phyloP scores from a whole-genome alignment of 2,888 invertebrate genomes.

The Blera fallax region DNA sequence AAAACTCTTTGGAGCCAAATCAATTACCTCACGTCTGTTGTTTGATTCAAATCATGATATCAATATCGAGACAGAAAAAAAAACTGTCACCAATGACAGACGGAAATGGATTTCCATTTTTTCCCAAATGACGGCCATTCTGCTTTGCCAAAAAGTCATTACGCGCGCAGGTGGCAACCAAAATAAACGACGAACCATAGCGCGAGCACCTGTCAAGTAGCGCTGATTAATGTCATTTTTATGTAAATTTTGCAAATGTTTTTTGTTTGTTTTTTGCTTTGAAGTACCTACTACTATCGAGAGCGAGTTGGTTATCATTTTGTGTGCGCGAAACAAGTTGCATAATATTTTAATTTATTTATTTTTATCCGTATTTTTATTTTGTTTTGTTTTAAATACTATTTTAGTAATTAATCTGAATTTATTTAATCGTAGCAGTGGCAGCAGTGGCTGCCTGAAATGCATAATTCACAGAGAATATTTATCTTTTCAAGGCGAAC shows the following conservation, averaged over 20 bases:
- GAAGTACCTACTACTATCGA: constrained; percentile 28
- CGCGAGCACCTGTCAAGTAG: constrained; percentile 54
- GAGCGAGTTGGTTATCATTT: constrained; percentile 29
- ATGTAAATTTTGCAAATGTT: constrained; percentile 57
- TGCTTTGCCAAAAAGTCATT: constrained; percentile 35
- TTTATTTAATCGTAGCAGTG: constrained; percentile 39
- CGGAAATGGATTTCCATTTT: constrained; percentile 33
- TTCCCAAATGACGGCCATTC: constrained; percentile 19
- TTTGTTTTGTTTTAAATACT: not conserved
- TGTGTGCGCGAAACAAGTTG: constrained; percentile 24
- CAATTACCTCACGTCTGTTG: constrained; percentile 79
- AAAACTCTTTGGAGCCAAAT: constrained; percentile 77
- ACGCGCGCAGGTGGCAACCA: constrained; percentile 34
- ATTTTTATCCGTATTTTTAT: not conserved
- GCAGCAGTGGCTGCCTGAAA: constrained; percentile 11
- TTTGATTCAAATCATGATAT: constrained; percentile 68
- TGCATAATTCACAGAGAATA: constrained; percentile 54
- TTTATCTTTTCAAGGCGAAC: constrained; percentile 27
- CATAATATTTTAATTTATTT: constrained; percentile 16
- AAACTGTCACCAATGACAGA: constrained; percentile 55
- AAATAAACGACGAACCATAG: constrained; percentile 11
- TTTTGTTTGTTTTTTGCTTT: not conserved
- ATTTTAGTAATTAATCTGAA: constrained; percentile 59
- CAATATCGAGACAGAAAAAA: constrained; percentile 13
- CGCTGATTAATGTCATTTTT: constrained; percentile 68